Evolutionary conservation across 2,797 vertebrate genomes (phyloP).

Genomic region (Coccyzus lansbergi): DNA sequence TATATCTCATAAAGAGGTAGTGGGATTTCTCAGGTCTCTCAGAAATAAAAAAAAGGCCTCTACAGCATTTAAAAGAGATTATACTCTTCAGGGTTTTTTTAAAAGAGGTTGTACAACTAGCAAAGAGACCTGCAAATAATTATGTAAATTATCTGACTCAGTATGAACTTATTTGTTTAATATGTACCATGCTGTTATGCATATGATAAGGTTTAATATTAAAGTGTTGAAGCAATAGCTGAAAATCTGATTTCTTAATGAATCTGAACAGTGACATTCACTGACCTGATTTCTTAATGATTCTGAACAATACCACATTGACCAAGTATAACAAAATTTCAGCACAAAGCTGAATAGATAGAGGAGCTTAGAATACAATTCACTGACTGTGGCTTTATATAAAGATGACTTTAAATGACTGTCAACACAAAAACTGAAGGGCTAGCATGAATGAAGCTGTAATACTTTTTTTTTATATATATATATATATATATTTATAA

Average conservation of each 20-base stretch:
- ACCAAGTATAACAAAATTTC: not conserved
- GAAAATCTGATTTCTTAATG: constrained; percentile 30
- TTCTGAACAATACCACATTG: not conserved
- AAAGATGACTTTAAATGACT: not conserved
- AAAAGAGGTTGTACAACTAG: not conserved
- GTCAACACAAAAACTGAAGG: not conserved
- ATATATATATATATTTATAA: not conserved
- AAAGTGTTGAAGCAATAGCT: constrained; percentile 12
- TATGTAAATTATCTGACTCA: constrained; percentile 40
- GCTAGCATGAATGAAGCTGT: not conserved
- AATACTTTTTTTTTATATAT: not conserved
- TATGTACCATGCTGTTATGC: constrained; percentile 36
- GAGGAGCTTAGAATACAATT: not conserved
- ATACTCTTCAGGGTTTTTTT: not conserved
- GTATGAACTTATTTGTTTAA: constrained; percentile 58
- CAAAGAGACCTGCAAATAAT: constrained; percentile 54
- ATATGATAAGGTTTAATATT: constrained; percentile 34
- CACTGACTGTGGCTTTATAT: not conserved
- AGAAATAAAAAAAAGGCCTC: constrained; percentile 22
- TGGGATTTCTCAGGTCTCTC: not conserved
- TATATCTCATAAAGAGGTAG: constrained; percentile 39
- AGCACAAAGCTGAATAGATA: not conserved
- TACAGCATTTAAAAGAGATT: constrained; percentile 33
- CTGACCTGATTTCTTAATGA: constrained; percentile 9
- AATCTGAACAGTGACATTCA: constrained; percentile 15